These are phyloP conservation scores for Melinaea menophilus DNA, from an alignment of 2,888 invertebrate species.

Conservation along the genomic window DNA sequence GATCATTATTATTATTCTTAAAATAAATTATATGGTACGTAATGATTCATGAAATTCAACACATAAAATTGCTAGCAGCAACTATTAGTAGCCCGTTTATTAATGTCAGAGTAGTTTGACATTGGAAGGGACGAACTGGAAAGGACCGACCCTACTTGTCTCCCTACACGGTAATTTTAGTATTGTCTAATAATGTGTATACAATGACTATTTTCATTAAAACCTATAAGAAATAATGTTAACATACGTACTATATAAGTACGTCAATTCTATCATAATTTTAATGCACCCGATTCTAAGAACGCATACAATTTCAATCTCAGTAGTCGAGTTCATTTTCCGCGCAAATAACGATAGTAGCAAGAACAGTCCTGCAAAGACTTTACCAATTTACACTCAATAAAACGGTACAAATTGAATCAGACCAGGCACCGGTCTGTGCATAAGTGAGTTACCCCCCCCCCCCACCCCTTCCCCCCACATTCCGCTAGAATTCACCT, in stretches of 20 bases:
- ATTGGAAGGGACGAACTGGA: conserved; percentile 15
- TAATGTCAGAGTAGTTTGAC: not conserved
- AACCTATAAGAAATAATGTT: not conserved
- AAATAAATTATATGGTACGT: not conserved
- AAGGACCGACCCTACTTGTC: conserved; percentile 17
- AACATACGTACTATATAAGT: not conserved
- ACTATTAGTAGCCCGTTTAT: conserved; percentile 5
- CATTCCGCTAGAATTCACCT: conserved; percentile 35
- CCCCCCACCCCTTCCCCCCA: conserved; percentile 23
- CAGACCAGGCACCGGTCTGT: conserved; percentile 40
- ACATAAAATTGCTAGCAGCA: conserved; percentile 16
- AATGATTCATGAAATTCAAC: conserved; percentile 1
- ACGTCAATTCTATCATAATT: not conserved
- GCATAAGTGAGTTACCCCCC: conserved; percentile 48
- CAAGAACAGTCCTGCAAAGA: conserved; percentile 18
- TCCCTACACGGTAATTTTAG: not conserved
- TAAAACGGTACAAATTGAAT: conserved; percentile 56
- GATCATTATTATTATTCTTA: not conserved
- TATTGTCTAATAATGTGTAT: not conserved
- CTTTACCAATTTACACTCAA: conserved; percentile 52
- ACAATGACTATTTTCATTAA: not conserved
- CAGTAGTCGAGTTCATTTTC: conserved; percentile 4
- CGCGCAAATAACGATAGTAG: conserved; percentile 10
- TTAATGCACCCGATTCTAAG: not conserved
- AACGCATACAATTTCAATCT: not conserved